phyloP scores from a whole-genome alignment of 2,113 vertebrate species.

The Hydropotes inermis region DNA sequence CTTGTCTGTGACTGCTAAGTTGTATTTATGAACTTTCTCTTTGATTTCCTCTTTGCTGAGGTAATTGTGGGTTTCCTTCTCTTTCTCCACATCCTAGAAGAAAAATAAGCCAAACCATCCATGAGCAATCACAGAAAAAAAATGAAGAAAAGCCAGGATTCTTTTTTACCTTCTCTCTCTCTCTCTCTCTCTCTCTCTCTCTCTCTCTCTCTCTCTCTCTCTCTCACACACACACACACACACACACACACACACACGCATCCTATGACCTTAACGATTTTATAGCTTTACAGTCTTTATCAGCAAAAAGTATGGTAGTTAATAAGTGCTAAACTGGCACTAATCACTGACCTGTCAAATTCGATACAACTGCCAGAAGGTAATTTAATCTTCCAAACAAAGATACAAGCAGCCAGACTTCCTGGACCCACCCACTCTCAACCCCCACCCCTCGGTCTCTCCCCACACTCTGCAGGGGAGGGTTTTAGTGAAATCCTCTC shows the following conservation, averaged over 20 bases:
- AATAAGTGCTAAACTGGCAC: not conserved
- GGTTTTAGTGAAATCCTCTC: not conserved
- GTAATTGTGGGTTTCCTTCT: constrained; percentile 87
- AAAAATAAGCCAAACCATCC: constrained; percentile 43
- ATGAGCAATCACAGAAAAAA: constrained; percentile 33
- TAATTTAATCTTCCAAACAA: not conserved
- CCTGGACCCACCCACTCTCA: not conserved
- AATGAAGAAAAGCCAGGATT: not conserved
- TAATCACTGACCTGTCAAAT: not conserved
- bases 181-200: no score
- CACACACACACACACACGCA: not conserved
- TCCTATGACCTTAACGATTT: not conserved
- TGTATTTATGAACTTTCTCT: constrained; percentile 92
- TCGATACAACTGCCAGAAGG: not conserved
- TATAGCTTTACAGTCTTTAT: not conserved
- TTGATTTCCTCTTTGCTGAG: constrained; percentile 93
- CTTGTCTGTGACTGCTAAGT: constrained; percentile 90
- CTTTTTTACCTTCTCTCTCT: not conserved
- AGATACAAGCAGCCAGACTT: not conserved
- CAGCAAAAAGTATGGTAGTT: not conserved
- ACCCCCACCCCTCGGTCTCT: not conserved
- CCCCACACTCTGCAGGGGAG: not conserved
- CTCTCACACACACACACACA: not conserved
- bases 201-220: no score
- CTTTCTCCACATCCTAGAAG: constrained; percentile 93